Evolutionary conservation across 1,140 invertebrate genomes (phyloP).

Genomic region (Gonatopus flavifemur): DNA sequence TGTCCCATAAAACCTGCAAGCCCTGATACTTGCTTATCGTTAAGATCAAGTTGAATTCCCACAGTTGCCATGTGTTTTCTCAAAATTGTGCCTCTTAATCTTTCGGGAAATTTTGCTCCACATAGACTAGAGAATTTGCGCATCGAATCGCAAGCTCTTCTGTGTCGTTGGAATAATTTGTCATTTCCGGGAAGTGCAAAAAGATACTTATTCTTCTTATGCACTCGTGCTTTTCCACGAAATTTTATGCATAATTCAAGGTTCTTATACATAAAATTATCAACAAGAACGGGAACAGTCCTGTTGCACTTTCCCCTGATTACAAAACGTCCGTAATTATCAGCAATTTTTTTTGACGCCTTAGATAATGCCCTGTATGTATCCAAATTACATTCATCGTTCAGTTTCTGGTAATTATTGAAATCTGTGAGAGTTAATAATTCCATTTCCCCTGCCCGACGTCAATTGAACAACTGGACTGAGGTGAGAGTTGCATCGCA

Average conservation of each 20-base stretch:
- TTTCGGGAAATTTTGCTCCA: slow-evolving; percentile 5
- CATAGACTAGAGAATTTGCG: slow-evolving; percentile 4
- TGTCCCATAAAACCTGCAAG: slow-evolving; percentile 26
- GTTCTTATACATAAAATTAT: too few species aligned
- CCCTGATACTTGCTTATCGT: slow-evolving; percentile 16
- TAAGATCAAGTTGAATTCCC: slow-evolving; percentile 15
- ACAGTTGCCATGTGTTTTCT: slow-evolving; percentile 20
- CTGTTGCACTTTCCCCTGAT: neutral
- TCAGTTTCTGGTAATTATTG: neutral
- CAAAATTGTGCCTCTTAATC: slow-evolving; percentile 12
- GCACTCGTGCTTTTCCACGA: too few species aligned
- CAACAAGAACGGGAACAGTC: neutral
- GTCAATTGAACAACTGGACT: neutral
- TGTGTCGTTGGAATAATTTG: too few species aligned
- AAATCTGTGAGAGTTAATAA: slow-evolving; percentile 1
- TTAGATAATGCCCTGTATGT: neutral
- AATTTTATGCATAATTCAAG: too few species aligned
- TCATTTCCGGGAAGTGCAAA: too few species aligned
- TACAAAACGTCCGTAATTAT: neutral
- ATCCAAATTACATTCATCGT: neutral
- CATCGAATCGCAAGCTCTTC: too few species aligned
- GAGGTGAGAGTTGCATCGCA: neutral
- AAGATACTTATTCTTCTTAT: too few species aligned
- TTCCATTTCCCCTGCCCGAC: slow-evolving; percentile 5
- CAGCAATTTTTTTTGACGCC: neutral